A percentile compares a stretch with the other conserved stretches of the same genome.
phyloP scores from a whole-genome alignment of 2,113 vertebrate species.

The Xiphophorus couchianus region DNA sequence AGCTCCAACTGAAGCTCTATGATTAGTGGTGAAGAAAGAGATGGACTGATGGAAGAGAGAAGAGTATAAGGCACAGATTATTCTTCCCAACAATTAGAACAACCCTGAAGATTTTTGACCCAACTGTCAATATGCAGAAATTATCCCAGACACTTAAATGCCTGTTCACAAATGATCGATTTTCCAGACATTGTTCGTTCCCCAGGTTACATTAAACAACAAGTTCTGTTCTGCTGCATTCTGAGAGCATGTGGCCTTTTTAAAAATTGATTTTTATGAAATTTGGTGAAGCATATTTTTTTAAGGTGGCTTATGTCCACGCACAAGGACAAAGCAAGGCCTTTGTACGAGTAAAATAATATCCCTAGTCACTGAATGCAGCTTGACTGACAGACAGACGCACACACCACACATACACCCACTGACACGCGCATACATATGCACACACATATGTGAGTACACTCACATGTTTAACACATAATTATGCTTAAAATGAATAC shows the following conservation, averaged over 20 bases:
- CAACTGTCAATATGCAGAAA: conserved; percentile 13
- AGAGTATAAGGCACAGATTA: conserved; percentile 34
- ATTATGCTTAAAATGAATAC: conserved; percentile 11
- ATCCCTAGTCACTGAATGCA: conserved; percentile 21
- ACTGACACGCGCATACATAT: conserved; percentile 3
- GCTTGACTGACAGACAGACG: conserved; percentile 3
- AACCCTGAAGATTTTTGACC: conserved; percentile 30
- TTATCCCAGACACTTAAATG: conserved; percentile 33
- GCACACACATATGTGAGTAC: not conserved
- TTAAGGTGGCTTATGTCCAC: conserved; percentile 47
- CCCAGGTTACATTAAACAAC: conserved; percentile 23
- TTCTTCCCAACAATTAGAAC: conserved; percentile 38
- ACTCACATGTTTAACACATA: conserved; percentile 6
- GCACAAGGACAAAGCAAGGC: conserved; percentile 48
- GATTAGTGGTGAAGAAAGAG: conserved; percentile 41
- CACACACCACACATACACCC: conserved; percentile 21
- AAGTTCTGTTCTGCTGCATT: conserved; percentile 6
- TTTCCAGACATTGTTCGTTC: conserved; percentile 40
- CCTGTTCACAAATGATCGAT: conserved; percentile 26
- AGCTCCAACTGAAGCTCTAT: conserved; percentile 42
- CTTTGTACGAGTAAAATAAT: conserved; percentile 17
- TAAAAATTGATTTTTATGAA: conserved; percentile 3
- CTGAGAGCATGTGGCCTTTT: not conserved
- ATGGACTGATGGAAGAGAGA: conserved; percentile 50
- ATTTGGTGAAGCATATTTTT: conserved; percentile 10